Conservation (phyloP, 2,113 vertebrate species). For the Accipiter cooperii region DNA sequence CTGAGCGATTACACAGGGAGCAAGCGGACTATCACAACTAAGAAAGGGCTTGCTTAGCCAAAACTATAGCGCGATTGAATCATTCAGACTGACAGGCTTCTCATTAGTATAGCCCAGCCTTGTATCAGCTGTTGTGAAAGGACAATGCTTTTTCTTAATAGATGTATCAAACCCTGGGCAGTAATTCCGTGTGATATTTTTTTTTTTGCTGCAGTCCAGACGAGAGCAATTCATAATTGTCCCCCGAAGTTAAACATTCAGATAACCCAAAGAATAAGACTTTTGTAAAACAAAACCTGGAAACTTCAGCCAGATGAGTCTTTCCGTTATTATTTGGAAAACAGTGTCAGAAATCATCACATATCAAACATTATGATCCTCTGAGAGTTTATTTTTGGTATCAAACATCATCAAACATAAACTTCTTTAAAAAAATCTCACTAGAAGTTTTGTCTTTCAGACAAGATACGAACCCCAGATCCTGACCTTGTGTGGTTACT, state of each 20-base stretch:
- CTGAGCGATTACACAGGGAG: not conserved
- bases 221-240: slow-evolving; percentile 38
- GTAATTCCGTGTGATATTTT: not conserved
- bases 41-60: not conserved
- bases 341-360: not conserved
- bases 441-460: slow-evolving; percentile 1
- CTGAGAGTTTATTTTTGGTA: not conserved
- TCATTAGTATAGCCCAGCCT: not conserved
- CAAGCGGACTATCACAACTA: not conserved
- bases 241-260: slow-evolving; percentile 36
- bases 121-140: not conserved
- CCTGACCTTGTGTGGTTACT: not conserved
- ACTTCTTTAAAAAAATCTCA: not conserved
- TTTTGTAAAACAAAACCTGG: slow-evolving; percentile 6
- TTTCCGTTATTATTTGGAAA: slow-evolving; percentile 21
- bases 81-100: not conserved
- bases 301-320: slow-evolving; percentile 3
- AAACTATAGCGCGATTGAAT: not conserved
- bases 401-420: not conserved
- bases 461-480: not conserved
- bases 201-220: not conserved
- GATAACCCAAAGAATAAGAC: not conserved
- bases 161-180: not conserved
- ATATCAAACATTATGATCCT: not conserved
- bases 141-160: not conserved